Evolutionary conservation across 2,113 vertebrate species (phyloP).

Genomic region (Pelecanoides urinatrix): DNA sequence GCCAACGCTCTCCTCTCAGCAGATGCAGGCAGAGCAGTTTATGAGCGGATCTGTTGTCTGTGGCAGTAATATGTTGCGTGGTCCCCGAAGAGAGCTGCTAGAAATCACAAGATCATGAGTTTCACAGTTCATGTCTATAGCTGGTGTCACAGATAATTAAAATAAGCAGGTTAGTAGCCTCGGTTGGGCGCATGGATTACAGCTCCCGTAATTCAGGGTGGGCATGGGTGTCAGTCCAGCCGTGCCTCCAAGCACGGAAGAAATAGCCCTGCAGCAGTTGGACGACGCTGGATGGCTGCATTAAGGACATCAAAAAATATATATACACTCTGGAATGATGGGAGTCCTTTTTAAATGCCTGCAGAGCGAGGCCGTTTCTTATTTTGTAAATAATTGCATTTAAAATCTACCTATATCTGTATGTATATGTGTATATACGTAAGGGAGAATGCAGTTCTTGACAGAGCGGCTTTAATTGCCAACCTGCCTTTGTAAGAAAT

Average conservation of each 20-base stretch:
- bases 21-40: background rate
- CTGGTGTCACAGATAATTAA: conserved; percentile 23
- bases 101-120: conserved; percentile 7
- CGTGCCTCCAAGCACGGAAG: background rate
- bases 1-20: background rate
- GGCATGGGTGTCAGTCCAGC: background rate
- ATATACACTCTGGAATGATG: background rate
- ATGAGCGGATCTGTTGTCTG: background rate
- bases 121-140: background rate
- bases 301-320: conserved; percentile 1
- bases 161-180: background rate
- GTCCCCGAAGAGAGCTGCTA: conserved; percentile 2
- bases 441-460: background rate
- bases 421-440: rapidly evolving
- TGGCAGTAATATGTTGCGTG: background rate
- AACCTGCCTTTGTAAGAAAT: background rate
- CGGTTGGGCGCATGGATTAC: background rate
- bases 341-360: background rate
- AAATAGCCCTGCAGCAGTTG: background rate
- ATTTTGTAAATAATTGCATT: background rate
- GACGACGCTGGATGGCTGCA: background rate
- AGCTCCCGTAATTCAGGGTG: background rate
- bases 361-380: background rate
- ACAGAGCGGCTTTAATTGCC: background rate
- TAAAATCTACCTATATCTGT: background rate